Percentiles rank a stretch among this genome's conserved stretches.
Conservation (phyloP, 2,888 invertebrate genomes). For the Aplocera efformata region DNA sequence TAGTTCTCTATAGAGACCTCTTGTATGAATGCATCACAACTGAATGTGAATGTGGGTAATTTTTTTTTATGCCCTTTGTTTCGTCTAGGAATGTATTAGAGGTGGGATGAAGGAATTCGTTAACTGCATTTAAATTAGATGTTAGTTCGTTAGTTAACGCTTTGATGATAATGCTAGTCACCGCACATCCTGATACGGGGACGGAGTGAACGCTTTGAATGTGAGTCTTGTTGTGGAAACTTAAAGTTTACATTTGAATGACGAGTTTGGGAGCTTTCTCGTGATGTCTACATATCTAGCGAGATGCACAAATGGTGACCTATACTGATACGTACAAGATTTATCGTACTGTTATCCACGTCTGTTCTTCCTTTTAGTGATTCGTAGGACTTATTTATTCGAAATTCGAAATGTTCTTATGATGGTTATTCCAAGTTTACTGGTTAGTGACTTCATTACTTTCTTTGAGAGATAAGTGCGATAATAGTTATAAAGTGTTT, state of each 20-base stretch:
- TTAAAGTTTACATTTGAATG: constrained; percentile 5
- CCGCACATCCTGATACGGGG: constrained; percentile 25
- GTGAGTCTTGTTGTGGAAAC: constrained; percentile 6
- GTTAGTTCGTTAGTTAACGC: constrained; percentile 41
- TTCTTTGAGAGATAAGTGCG: constrained; percentile 15
- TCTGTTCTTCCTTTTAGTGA: constrained; percentile 46
- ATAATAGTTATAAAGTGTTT: constrained; percentile 14
- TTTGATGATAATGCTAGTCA: constrained; percentile 54
- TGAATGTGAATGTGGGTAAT: too few species aligned
- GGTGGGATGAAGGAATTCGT: constrained; percentile 28
- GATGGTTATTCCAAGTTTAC: constrained; percentile 62
- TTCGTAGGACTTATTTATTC: constrained; percentile 40
- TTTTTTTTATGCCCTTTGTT: too few species aligned
- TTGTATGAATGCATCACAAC: constrained; percentile 3
- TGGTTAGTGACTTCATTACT: constrained; percentile 57
- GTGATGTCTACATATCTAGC: constrained; percentile 49
- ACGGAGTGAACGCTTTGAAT: constrained; percentile 9
- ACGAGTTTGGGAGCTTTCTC: constrained; percentile 3
- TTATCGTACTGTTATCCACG: constrained; percentile 38
- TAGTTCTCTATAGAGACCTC: constrained; percentile 26
- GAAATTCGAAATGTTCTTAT: constrained; percentile 53
- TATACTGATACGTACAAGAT: constrained; percentile 39
- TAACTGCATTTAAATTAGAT: constrained; percentile 51
- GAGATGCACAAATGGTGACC: constrained; percentile 29
- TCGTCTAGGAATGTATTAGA: constrained; percentile 23